phyloP scores from a whole-genome alignment of 2,113 vertebrate genomes.

The Saccopteryx leptura region DNA sequence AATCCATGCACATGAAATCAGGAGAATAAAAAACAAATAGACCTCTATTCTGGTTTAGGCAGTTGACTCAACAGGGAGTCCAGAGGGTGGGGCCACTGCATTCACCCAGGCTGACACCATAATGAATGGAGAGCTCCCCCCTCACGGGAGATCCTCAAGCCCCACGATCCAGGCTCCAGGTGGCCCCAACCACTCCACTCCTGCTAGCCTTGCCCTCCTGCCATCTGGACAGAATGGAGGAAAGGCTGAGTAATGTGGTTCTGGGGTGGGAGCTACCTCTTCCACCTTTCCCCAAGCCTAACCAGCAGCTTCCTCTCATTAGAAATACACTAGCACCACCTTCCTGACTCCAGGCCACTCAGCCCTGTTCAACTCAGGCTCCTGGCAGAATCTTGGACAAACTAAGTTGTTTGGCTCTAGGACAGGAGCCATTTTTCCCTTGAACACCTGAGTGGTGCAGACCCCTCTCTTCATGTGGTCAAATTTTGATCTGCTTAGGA shows the following conservation, averaged over 20 bases:
- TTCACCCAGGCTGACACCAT: no score
- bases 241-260: not conserved
- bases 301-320: not conserved
- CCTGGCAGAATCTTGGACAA: not conserved
- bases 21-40: conserved; percentile 32
- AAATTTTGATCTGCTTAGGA: not conserved
- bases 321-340: not conserved
- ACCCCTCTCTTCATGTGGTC: not conserved
- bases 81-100: no score
- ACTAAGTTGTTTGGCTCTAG: not conserved
- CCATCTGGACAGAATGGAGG: not conserved
- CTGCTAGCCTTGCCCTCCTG: not conserved
- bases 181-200: not conserved
- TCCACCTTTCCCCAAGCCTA: not conserved
- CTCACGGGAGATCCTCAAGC: not conserved
- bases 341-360: not conserved
- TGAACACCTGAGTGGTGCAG: not conserved
- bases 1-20: conserved; percentile 34
- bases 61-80: no score
- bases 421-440: not conserved
- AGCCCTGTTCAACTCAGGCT: not conserved
- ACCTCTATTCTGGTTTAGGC: no score
- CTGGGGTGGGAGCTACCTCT: not conserved
- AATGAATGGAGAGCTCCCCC: no score
- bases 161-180: not conserved